phyloP scores from a whole-genome alignment of 2,113 vertebrate genomes.

The Ailuropoda melanoleuca region DNA sequence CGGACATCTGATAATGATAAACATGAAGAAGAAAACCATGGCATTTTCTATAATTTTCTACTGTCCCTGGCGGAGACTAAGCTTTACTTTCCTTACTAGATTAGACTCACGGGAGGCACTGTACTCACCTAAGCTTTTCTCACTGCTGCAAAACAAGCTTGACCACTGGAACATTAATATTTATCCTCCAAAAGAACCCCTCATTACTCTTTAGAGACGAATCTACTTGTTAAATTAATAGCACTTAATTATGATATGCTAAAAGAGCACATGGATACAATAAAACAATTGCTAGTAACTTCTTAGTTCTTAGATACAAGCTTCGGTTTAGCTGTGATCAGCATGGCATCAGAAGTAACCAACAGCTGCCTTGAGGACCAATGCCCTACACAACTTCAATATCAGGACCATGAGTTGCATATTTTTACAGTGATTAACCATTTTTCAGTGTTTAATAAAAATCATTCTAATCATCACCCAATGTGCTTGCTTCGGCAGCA shows the following conservation, averaged over 20 bases:
- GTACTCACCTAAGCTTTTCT: not conserved
- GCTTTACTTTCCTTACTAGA: not conserved
- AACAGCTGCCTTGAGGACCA: constrained; percentile 4
- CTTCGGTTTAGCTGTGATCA: not conserved
- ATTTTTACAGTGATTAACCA: constrained; percentile 24
- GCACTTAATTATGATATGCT: not conserved
- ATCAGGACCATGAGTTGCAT: not conserved
- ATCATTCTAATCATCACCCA: constrained; percentile 23
- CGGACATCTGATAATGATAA: not conserved
- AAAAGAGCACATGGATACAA: not conserved
- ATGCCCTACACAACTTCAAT: constrained; percentile 39
- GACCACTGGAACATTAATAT: not conserved
- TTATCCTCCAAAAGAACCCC: constrained; percentile 28
- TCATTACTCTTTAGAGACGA: not conserved
- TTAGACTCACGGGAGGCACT: not conserved
- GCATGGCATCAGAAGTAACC: not conserved
- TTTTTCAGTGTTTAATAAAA: constrained; percentile 43
- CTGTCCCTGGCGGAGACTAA: not conserved
- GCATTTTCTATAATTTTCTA: not conserved
- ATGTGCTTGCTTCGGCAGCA: not conserved
- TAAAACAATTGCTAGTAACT: not conserved
- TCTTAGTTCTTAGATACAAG: not conserved
- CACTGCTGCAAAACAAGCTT: not conserved
- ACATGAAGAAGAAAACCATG: not conserved
- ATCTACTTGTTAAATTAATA: not conserved